A percentile compares a stretch with the other conserved stretches of the same genome.
Evolutionary conservation across 35 echinoderm and acorn worm genomes (phyloP).

Genomic region (Amphiura filiformis): DNA sequence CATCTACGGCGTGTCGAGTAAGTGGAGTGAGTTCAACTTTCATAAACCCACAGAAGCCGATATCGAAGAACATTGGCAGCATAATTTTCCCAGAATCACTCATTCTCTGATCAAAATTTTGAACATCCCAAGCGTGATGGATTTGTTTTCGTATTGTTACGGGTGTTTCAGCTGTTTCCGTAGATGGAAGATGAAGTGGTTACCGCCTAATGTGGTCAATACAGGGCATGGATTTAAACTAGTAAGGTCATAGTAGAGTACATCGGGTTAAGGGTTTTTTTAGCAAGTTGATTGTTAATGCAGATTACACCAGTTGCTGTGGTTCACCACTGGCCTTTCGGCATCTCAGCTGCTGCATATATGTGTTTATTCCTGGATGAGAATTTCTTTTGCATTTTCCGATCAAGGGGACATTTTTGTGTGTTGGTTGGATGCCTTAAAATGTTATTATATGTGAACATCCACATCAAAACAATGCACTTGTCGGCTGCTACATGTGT

Average conservation of each 20-base stretch:
- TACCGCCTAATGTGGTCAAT: conserved; percentile 78
- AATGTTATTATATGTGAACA: too few species aligned
- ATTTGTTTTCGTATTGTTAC: conserved; percentile 53
- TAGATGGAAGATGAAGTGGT: conserved; percentile 92
- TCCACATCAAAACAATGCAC: too few species aligned
- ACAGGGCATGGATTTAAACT: conserved; percentile 96
- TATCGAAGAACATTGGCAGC: conserved; percentile 89
- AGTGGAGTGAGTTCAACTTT: conserved; percentile 87
- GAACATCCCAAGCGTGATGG: conserved; percentile 52
- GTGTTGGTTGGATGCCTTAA: too few species aligned
- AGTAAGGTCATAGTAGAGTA: conserved; percentile 62
- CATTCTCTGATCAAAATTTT: conserved; percentile 77
- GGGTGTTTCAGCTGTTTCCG: conserved; percentile 64
- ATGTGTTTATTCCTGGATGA: too few species aligned
- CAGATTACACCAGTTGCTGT: too few species aligned
- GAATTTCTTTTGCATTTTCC: too few species aligned
- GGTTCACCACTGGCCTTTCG: too few species aligned
- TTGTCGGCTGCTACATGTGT: too few species aligned
- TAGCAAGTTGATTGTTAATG: too few species aligned
- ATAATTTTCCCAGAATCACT: conserved; percentile 79
- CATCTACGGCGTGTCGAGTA: conserved; percentile 62
- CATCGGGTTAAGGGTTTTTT: too few species aligned
- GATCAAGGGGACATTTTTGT: too few species aligned
- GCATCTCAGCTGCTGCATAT: too few species aligned
- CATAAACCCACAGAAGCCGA: conserved; percentile 86